Base-by-base conservation (phyloP, 1,140 invertebrate species). In the Formica selysi region DNA sequence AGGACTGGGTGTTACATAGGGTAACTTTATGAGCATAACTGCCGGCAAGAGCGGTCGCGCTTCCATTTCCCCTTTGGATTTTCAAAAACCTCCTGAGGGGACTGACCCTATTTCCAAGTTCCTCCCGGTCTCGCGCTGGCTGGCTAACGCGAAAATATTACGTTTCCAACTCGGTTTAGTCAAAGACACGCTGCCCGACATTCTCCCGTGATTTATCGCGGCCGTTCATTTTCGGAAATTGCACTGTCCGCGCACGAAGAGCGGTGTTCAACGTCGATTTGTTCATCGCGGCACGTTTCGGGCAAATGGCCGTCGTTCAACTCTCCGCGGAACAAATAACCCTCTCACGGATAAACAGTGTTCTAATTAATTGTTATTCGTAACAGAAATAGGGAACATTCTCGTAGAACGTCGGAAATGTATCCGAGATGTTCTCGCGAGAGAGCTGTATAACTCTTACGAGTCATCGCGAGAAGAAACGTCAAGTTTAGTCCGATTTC, bases 101-200 rank as follows among this genome's bases (percentile, higher is more conserved):
- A 83, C 79, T 83, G 79, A 83, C 79, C 79, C 79, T 83, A 74
- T 83, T 83, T 74, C 38, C 68, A 81, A 83, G 54, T 73, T 83
- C 32, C 79, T 62, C 19, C 51, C 79, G 26, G 54, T 16, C 44
- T 59, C 54, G 41, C 19, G 51, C 22, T 51, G 11, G 51, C 54
- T 38, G 26, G 38, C 79, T 83, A 83, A 83, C 68, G 38, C 68
- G 79, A 83, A 83, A 83, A 83, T 83, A 83, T 83, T 83, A 83
- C 79, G n/a, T 83, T 83, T 83, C 79, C 79, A 83, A 73, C 79
- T 83, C 68, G 79, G 54, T 83, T 83, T 74, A 83, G 79, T 74
- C 79, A 83, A 83, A 83, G 79, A 83, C 79, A 74, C 68, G 68
- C 32, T 61, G 54, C 54, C 68, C 79, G 54, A 74, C 54, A 73